A percentile compares a stretch with the other conserved stretches of the same genome.
These are phyloP conservation scores for Exaiptasia diaphana DNA, from an alignment of 64 coral and sea anemone genomes.

Conservation along the genomic window DNA sequence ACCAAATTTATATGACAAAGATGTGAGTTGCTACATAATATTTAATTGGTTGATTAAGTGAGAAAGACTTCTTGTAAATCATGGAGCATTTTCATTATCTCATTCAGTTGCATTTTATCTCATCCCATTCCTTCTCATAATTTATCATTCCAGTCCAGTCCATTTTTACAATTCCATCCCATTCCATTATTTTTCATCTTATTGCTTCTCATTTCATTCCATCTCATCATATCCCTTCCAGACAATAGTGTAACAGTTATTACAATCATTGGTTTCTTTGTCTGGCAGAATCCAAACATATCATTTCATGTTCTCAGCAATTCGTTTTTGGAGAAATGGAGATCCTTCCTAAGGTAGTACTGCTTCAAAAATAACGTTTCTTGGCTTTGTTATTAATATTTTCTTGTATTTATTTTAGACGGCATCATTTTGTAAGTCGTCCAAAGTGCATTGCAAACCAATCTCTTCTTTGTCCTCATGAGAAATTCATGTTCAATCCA, in stretches of 20 bases:
- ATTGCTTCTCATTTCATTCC: too few species aligned
- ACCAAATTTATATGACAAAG: slow-evolving; percentile 10
- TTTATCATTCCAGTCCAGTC: too few species aligned
- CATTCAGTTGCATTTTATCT: too few species aligned
- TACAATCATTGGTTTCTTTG: too few species aligned
- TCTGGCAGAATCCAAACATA: too few species aligned
- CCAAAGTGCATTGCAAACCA: slow-evolving; percentile 39
- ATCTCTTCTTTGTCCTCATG: slow-evolving; percentile 48
- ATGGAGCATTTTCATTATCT: background rate
- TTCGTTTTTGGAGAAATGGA: slow-evolving; percentile 48
- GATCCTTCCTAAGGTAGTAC: slow-evolving; percentile 45
- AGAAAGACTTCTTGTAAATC: background rate
- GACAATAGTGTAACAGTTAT: too few species aligned
- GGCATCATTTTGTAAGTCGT: slow-evolving; percentile 8
- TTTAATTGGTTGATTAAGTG: slow-evolving; percentile 42
- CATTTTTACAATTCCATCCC: too few species aligned
- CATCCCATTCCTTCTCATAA: too few species aligned
- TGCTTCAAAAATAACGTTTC: too few species aligned
- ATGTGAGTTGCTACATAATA: background rate
- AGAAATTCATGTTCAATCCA: slow-evolving; percentile 62
- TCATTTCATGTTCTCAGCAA: background rate
- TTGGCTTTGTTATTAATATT: background rate
- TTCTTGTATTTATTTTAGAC: too few species aligned
- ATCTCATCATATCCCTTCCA: too few species aligned
- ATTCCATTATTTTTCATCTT: too few species aligned